Base-by-base conservation (phyloP, 2,888 invertebrate genomes). In the Nysson spinosus region DNA sequence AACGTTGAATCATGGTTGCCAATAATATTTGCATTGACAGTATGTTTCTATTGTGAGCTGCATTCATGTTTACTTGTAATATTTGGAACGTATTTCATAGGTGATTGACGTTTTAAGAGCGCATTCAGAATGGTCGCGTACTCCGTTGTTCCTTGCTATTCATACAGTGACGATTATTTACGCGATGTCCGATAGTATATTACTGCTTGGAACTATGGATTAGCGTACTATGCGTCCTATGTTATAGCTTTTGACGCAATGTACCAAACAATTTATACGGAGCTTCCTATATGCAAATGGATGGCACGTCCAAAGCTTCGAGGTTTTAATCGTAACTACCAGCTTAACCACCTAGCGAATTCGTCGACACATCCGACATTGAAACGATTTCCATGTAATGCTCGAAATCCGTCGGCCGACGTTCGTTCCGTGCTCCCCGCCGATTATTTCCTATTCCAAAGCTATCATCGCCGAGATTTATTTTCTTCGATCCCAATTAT, bases 331-430 rank as follows among this genome's bases (percentile, higher is more conserved):
- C 74, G 70, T 50, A 75, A 72, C 55, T 64, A 54, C 50, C 54
- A 46, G 67, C 64, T 72, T 68, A 75, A 75, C 57, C 69, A 51
- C 24, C 47, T 39, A 44, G 55, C 69, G 70, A 72, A 63, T 68
- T 65, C 72, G 51, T 39, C 62, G 67, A 62, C 67, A 46, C 55
- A 55, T 66, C 58, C 72, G 68, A 75, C 65, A 68, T 62, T 75
- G 68, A 75, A 75, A 75, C 68, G 62, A 49, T 75, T 72, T 75
- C 50, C 65, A 52, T 70, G 75, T 68, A 75, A 70, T 74, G 64
- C 67, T 52, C 43, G 64, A 61, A 67, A 70, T 67, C 72, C 62
- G 60, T 46, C 49, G 52, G 24, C 22, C 40, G 47, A 44, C 26
- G 47, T 42, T 49, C 32, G 34, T 39, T 35, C 40, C 14, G 32